phyloP scores from a whole-genome alignment of 2,113 vertebrate species.

The Gambusia holbrooki region DNA sequence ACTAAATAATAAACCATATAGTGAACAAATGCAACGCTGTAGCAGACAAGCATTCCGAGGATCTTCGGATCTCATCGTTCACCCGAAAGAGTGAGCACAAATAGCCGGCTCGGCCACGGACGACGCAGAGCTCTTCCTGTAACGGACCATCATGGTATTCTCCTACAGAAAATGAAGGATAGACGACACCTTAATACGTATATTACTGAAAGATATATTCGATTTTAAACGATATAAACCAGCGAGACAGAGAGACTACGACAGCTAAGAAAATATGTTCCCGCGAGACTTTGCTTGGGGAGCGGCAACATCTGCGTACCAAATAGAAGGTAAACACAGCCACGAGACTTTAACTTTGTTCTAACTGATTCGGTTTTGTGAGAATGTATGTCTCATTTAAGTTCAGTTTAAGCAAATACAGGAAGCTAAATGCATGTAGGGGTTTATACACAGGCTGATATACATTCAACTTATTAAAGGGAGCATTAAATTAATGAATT shows the following conservation, averaged over 20 bases:
- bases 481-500: too few relatives aligned
- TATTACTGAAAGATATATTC: background rate
- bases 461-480: too few relatives aligned
- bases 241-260: background rate
- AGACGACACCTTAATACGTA: background rate
- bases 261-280: slow-evolving; percentile 70
- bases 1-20: too few relatives aligned
- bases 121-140: background rate
- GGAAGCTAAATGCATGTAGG: background rate
- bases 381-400: background rate
- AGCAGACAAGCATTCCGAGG: too few relatives aligned
- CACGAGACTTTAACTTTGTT: background rate
- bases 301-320: slow-evolving; percentile 83
- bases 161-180: background rate
- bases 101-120: background rate
- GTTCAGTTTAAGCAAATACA: background rate
- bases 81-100: background rate
- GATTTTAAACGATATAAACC: background rate
- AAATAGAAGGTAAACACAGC: slow-evolving; percentile 84
- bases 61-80: background rate
- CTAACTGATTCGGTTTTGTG: background rate
- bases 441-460: background rate
- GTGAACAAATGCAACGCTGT: too few relatives aligned
- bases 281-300: slow-evolving; percentile 86
- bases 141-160: background rate